These are phyloP conservation scores for Sinohyriopsis cumingii DNA, from an alignment of 2,888 invertebrate genomes.

Conservation along the genomic window DNA sequence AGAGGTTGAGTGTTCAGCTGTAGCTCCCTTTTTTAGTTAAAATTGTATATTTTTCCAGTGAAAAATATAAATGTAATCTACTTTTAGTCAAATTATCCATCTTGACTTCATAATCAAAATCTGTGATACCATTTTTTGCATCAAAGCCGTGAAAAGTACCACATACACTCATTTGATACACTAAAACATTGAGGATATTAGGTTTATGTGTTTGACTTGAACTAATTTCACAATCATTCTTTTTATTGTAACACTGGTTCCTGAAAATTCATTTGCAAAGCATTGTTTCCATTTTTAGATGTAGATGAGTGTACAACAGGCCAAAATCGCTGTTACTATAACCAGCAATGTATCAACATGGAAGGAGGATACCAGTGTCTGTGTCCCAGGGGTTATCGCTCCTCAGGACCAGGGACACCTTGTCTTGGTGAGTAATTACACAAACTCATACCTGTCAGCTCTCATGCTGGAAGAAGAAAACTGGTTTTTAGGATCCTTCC, in stretches of 20 bases:
- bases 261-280: not conserved
- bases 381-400: slow-evolving; percentile 67
- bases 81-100: too few relatives aligned
- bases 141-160: too few relatives aligned
- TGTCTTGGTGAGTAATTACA: slow-evolving; percentile 64
- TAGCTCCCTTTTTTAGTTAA: too few relatives aligned
- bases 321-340: slow-evolving; percentile 62
- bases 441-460: not conserved
- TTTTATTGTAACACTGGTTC: not conserved
- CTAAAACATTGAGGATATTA: too few relatives aligned
- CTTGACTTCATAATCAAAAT: too few relatives aligned
- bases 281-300: slow-evolving; percentile 50
- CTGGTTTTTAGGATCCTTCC: too few relatives aligned
- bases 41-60: too few relatives aligned
- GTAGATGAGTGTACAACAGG: slow-evolving; percentile 67
- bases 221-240: not conserved
- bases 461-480: too few relatives aligned
- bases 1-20: too few relatives aligned
- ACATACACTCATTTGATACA: too few relatives aligned
- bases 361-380: slow-evolving; percentile 68
- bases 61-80: too few relatives aligned
- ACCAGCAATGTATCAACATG: slow-evolving; percentile 70
- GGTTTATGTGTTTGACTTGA: not conserved
- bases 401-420: slow-evolving; percentile 67
- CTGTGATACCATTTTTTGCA: too few relatives aligned